Conservation (phyloP, 2,888 invertebrate genomes). For the Nebria brevicollis region DNA sequence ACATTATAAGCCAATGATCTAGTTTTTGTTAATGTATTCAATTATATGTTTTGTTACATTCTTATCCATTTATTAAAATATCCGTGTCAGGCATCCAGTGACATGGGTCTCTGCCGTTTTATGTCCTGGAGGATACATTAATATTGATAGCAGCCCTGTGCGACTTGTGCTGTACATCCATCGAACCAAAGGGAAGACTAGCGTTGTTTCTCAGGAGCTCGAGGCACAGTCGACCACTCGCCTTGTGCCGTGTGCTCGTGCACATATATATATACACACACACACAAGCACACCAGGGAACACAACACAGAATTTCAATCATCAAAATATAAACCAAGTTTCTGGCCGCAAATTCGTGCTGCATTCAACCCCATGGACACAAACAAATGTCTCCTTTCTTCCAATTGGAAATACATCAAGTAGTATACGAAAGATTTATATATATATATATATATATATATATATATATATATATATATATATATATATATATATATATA, state of each 20-base stretch:
- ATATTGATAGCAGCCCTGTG: constrained; percentile 24
- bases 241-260: neutral
- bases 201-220: neutral
- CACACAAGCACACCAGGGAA: neutral
- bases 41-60: neutral
- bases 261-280: neutral
- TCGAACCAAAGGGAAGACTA: neutral
- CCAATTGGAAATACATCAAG: neutral
- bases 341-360: neutral
- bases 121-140: constrained; percentile 19
- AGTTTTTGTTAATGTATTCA: neutral
- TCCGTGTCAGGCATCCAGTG: neutral
- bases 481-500: no score
- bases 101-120: constrained; percentile 8
- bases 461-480: no score
- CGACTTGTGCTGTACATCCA: constrained; percentile 2
- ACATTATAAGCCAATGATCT: neutral
- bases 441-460: neutral
- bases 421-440: neutral
- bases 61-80: neutral
- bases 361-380: neutral
- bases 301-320: constrained; percentile 36
- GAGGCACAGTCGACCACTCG: neutral
- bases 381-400: neutral
- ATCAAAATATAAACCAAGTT: constrained; percentile 34